Conservation (phyloP, 2,113 vertebrate genomes). For the Marmota monax region DNA sequence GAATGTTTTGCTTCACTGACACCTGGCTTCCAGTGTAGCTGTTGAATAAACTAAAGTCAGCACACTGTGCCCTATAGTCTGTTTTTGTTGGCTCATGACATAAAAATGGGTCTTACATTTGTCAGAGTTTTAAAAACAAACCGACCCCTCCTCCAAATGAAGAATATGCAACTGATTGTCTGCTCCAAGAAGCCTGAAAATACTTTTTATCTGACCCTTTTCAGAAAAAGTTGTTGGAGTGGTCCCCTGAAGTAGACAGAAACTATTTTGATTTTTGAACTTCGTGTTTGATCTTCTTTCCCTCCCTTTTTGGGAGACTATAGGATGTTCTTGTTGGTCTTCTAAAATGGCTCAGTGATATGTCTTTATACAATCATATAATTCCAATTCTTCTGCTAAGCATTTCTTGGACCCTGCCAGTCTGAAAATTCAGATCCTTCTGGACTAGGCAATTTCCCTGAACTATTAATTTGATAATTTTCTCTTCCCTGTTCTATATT, state of each 20-base stretch:
- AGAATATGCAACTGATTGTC: neutral
- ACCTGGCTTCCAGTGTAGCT: neutral
- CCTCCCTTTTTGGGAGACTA: neutral
- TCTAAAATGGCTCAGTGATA: neutral
- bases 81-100: neutral
- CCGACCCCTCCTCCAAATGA: neutral
- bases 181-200: neutral
- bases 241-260: neutral
- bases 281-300: neutral
- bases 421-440: neutral
- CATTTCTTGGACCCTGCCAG: neutral
- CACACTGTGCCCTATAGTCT: neutral
- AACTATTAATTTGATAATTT: neutral
- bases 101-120: constrained; percentile 14
- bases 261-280: neutral
- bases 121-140: neutral
- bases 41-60: neutral
- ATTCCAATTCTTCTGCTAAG: neutral
- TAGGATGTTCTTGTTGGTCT: neutral
- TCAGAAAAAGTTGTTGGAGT: neutral
- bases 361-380: neutral
- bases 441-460: neutral
- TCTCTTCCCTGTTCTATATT: neutral
- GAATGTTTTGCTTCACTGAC: neutral
- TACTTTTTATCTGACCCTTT: neutral